Base-by-base conservation (phyloP, 1,140 invertebrate genomes). In the Ylistrum balloti region DNA sequence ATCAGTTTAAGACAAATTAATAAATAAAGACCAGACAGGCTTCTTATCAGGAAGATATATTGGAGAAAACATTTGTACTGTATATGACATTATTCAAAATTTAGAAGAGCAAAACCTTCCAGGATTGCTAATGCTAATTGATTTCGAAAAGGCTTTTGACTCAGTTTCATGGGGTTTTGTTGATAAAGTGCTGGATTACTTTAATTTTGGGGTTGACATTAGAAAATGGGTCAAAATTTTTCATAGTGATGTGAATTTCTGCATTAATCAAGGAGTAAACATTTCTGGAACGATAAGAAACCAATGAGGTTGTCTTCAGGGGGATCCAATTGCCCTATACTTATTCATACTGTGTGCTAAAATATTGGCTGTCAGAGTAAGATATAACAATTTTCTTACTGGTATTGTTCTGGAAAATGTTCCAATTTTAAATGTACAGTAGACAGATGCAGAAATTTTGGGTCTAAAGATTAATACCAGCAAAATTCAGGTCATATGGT, bases 331-430 rank as follows among this genome's bases (percentile, higher is more conserved):
- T 0, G 89, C 90, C 10, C 86, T 88, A 5, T 91, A 91, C 33
- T 20, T 91, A 0, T 91, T 89, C 74, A 89, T 91, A 22, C 33
- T 91, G 2, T 88, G 89, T 56, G 89, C 86, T 33, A 86, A 91
- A 91, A 85, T 91, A 34, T 41, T 90, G n/a, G 87, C 74, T 33
- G 90, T 87, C 5, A 56, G 45, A 87, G 85, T 92, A 9, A 34
- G 74, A 86, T 86, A 45, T 41, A 90, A 90, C 38, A 86, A 34
- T n/a, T 13, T 88, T 20, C 90, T 92, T 48, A 87, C 56, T 48
- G 89, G 89, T 1, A 88, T 90, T 33, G 28, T 33, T 35, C 74
- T 88, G 1, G 33, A 38, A 9, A 22, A 85, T 22, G 33, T 88
- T 10, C 89, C 88, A 85, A 85, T 86, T 90, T 34, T 86, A 10